Evolutionary conservation across 2,797 vertebrate species (phyloP).

Genomic region (Brachymystax lenok): DNA sequence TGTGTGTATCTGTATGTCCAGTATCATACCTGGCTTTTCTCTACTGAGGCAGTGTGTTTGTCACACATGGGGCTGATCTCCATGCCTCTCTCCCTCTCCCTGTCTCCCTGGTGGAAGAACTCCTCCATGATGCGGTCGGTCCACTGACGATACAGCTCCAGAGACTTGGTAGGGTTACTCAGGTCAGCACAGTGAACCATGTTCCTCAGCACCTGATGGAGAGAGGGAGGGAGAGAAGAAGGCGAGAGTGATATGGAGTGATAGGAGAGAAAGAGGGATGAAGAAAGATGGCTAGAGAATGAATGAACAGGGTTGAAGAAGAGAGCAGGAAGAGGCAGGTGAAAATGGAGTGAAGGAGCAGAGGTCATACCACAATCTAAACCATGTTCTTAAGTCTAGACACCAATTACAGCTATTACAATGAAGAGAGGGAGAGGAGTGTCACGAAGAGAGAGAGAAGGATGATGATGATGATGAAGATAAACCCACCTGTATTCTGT

Average conservation of each 20-base stretch:
- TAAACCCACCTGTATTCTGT: constrained; percentile 91
- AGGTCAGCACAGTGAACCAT: constrained; percentile 98
- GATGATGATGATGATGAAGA: not conserved
- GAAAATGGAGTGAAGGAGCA: constrained; percentile 31
- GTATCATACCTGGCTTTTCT: constrained; percentile 91
- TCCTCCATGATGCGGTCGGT: constrained; percentile 99
- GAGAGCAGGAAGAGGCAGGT: not conserved
- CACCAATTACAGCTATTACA: constrained; percentile 41
- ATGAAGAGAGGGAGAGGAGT: constrained; percentile 8
- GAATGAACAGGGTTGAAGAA: constrained; percentile 17
- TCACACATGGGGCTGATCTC: constrained; percentile 99
- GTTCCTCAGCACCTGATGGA: constrained; percentile 89
- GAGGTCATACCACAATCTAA: constrained; percentile 13
- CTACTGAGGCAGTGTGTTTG: constrained; percentile 95
- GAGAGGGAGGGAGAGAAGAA: not conserved
- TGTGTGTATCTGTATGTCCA: not conserved
- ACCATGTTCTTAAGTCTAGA: constrained; percentile 12
- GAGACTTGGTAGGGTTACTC: constrained; percentile 96
- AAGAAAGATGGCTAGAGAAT: not conserved
- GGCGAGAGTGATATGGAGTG: not conserved
- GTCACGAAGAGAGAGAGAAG: not conserved
- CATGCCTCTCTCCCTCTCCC: constrained; percentile 94
- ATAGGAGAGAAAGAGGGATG: not conserved
- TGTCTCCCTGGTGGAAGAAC: constrained; percentile 98
- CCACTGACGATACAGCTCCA: constrained; percentile 97